Base-by-base conservation (phyloP, 2,888 invertebrate genomes). In the Standfussiana lucernea region DNA sequence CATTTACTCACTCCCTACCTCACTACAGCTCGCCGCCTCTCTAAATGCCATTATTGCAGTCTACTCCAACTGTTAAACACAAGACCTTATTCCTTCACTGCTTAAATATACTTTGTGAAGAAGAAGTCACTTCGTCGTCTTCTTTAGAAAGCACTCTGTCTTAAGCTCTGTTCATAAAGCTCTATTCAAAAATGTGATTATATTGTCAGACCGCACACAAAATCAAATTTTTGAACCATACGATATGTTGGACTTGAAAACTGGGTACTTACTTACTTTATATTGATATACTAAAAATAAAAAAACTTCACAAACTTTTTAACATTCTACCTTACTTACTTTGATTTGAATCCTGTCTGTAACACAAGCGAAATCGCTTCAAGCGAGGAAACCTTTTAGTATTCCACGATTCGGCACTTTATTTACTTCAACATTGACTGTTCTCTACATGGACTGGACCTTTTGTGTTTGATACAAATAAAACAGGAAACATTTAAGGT, bases 11-110 rank as follows among this genome's bases (percentile, higher is more conserved):
- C 89, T 89, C 89, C 80, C 85, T 80, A 86, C 87, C 88, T 87
- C 79, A 78, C 80, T 83, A 80, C 86, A 88, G 87, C 86, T 87
- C 83, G 87, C 86, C 80, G 88, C 86, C 84, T 90, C 86, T 80
- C 90, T 93, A 92, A 93, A 93, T 93, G 89, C 90, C 90, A 89
- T 94, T 94, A 93, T 93, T 93, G 91, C 90, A 89, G 89, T 90
- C 89, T 91, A 80, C 88, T 89, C 85, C 86, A 90, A 88, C 89
- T 90, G 86, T 85, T 91, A 84, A 89, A 84, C 80, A 77, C 74
- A 75, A 70, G 74, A 80, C 77, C 80, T 83, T 83, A 65, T 80
- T 80, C 42, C 65, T 83, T 65, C 64, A 61, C 65, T 77, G 59
- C 82, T 85, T 83, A 81, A 76, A 85, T 83, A 85, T 70, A 86